These are phyloP conservation scores for Parnassius apollo DNA, from an alignment of 2,888 invertebrate species.

Conservation along the genomic window DNA sequence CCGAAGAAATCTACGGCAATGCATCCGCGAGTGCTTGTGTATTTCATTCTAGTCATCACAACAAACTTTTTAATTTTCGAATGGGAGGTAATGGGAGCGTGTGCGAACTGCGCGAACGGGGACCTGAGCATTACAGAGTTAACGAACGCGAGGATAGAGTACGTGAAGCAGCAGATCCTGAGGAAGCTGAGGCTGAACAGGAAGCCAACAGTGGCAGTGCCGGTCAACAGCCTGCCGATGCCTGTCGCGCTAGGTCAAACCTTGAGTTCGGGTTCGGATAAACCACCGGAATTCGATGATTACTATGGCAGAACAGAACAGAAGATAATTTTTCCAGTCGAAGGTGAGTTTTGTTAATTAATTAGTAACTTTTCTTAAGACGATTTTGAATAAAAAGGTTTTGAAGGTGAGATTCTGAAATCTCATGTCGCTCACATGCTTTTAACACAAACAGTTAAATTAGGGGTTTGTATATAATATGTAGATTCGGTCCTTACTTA, in stretches of 20 bases:
- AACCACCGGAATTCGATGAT: constrained; percentile 84
- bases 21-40: constrained; percentile 52
- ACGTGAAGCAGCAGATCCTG: constrained; percentile 91
- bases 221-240: constrained; percentile 84
- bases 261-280: constrained; percentile 77
- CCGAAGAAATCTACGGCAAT: constrained; percentile 52
- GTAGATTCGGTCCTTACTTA: too few relatives aligned
- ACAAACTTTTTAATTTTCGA: constrained; percentile 51
- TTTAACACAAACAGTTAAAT: too few relatives aligned
- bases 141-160: constrained; percentile 87
- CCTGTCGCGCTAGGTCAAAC: constrained; percentile 89
- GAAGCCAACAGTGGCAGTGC: constrained; percentile 84
- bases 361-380: too few relatives aligned
- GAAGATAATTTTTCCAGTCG: constrained; percentile 89
- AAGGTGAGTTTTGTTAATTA: constrained; percentile 77
- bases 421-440: neutral
- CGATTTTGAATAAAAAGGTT: too few relatives aligned
- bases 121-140: constrained; percentile 79
- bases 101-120: constrained; percentile 65
- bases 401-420: too few relatives aligned
- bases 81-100: constrained; percentile 56
- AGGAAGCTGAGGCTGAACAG: constrained; percentile 89
- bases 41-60: constrained; percentile 46
- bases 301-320: constrained; percentile 92
- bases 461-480: too few relatives aligned